Evolutionary conservation across 2,113 vertebrate species (phyloP).

Genomic region (Myiagra hebetior): DNA sequence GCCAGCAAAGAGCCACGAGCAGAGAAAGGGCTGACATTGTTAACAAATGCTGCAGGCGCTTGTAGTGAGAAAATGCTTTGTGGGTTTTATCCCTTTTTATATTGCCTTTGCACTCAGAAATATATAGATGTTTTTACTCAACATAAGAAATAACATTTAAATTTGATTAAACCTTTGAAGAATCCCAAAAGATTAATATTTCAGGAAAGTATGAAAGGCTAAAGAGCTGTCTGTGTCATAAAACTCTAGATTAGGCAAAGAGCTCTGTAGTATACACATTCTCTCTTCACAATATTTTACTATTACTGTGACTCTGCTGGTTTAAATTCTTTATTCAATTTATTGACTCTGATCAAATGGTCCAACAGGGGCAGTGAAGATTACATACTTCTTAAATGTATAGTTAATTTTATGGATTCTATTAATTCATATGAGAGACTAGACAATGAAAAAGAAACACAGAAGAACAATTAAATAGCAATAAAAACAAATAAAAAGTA

Average conservation of each 20-base stretch:
- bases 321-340: background rate
- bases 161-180: slow-evolving; percentile 1
- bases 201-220: background rate
- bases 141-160: background rate
- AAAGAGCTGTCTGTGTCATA: background rate
- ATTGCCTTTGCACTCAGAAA: background rate
- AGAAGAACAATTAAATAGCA: background rate
- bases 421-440: background rate
- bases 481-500: background rate
- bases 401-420: background rate
- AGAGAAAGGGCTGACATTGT: background rate
- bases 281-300: background rate
- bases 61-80: background rate
- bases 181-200: background rate
- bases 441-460: background rate
- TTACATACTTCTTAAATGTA: background rate
- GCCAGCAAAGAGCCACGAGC: background rate
- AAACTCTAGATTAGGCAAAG: background rate
- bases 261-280: background rate
- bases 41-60: background rate
- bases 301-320: background rate
- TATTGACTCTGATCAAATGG: background rate
- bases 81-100: background rate
- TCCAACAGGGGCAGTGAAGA: background rate
- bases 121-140: background rate